Conservation (phyloP, 2,113 vertebrate species). For the Argyrosomus japonicus region DNA sequence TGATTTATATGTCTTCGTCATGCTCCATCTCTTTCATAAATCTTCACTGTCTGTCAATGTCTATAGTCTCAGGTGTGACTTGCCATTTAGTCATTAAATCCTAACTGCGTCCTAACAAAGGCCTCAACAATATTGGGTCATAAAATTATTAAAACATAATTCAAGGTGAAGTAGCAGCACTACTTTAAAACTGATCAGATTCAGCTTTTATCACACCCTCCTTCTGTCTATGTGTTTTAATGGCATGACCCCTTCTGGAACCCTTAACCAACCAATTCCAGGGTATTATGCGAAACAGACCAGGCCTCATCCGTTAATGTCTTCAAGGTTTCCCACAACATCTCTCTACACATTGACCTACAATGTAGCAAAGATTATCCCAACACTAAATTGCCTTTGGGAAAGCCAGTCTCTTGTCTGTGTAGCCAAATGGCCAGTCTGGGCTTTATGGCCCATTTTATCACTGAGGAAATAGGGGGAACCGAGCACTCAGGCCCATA, state of each 20-base stretch:
- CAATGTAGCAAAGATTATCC: slow-evolving; percentile 38
- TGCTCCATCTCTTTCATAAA: slow-evolving; percentile 2
- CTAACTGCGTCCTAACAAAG: not conserved
- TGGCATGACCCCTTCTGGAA: slow-evolving; percentile 26
- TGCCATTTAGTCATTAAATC: slow-evolving; percentile 6
- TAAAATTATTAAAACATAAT: not conserved
- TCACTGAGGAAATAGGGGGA: slow-evolving; percentile 37
- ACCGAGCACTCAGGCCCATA: slow-evolving; percentile 35
- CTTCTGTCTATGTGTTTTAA: not conserved
- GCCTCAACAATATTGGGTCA: not conserved
- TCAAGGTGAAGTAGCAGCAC: not conserved
- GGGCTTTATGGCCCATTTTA: slow-evolving; percentile 54
- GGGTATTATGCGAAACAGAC: slow-evolving; percentile 8
- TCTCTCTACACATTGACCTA: slow-evolving; percentile 16
- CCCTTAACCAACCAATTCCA: slow-evolving; percentile 17
- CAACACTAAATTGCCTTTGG: slow-evolving; percentile 37
- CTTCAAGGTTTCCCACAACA: slow-evolving; percentile 27
- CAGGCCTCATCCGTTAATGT: slow-evolving; percentile 17
- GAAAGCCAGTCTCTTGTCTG: slow-evolving; percentile 19
- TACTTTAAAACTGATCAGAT: not conserved
- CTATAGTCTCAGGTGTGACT: slow-evolving; percentile 12
- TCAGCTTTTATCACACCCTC: not conserved
- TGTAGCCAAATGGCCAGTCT: slow-evolving; percentile 49
- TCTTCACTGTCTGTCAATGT: not conserved
- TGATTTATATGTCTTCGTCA: not conserved